Conservation (phyloP, 2,113 vertebrate species). For the Pygathrix nemaeus region DNA sequence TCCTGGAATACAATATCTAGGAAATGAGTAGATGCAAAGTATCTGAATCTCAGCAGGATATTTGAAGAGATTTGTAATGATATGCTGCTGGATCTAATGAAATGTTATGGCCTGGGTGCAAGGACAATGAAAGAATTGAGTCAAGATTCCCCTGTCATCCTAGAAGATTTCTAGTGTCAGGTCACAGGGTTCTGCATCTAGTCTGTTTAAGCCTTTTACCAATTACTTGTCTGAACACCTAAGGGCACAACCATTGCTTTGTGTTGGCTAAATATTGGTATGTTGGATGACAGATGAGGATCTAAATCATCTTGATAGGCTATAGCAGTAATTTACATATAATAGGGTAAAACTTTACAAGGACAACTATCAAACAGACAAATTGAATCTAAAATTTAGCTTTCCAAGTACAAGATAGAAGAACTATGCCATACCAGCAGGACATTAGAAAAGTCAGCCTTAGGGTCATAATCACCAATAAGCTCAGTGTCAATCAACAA, state of each 20-base stretch:
- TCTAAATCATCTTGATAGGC: not conserved
- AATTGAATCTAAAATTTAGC: not conserved
- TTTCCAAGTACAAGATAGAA: not conserved
- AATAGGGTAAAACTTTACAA: not conserved
- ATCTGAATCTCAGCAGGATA: not conserved
- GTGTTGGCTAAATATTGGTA: not conserved
- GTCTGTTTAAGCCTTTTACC: not conserved
- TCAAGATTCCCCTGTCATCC: not conserved
- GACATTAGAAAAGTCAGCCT: not conserved
- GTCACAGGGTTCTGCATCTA: not conserved
- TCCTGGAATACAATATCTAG: not conserved
- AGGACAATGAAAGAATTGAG: not conserved
- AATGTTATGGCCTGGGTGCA: not conserved
- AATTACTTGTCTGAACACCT: not conserved
- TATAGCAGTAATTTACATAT: not conserved
- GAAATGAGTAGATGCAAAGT: not conserved
- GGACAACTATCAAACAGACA: not conserved
- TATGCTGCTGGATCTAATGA: too few species aligned
- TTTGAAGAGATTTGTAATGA: not conserved
- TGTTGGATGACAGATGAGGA: not conserved
- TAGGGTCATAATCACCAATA: not conserved
- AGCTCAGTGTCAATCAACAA: not conserved
- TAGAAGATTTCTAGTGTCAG: not conserved
- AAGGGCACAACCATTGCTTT: not conserved
- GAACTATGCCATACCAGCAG: not conserved